Evolutionary conservation across 2,797 vertebrate species (phyloP).

Genomic region (Adrianichthys oophorus): DNA sequence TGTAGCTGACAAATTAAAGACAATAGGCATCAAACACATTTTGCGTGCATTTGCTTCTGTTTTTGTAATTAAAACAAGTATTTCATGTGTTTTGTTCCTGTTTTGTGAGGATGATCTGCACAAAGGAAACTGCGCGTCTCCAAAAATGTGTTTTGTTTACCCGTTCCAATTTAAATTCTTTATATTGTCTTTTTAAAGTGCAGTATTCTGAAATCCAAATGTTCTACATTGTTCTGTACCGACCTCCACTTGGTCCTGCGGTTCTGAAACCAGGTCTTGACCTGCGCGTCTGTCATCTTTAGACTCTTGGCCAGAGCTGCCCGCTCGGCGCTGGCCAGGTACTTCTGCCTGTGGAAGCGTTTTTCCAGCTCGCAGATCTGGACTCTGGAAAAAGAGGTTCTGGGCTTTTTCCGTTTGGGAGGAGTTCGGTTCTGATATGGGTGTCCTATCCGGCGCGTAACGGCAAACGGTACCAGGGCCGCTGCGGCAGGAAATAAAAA

Average conservation of each 20-base stretch:
- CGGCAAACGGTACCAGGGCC: slow-evolving; percentile 94
- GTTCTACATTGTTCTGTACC: slow-evolving; percentile 4
- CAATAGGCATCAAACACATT: not conserved
- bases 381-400: slow-evolving; percentile 93
- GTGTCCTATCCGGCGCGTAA: slow-evolving; percentile 96
- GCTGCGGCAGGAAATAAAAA: slow-evolving; percentile 70
- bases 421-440: slow-evolving; percentile 98
- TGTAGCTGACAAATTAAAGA: not conserved
- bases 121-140: too few species aligned
- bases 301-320: slow-evolving; percentile 92
- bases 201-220: too few species aligned
- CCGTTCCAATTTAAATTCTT: too few species aligned
- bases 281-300: slow-evolving; percentile 99
- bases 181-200: too few species aligned
- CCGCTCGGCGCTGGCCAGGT: slow-evolving; percentile 92
- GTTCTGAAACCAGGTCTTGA: slow-evolving; percentile 99
- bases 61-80: too few species aligned
- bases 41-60: too few species aligned
- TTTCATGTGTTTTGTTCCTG: too few species aligned
- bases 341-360: slow-evolving; percentile 95
- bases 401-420: slow-evolving; percentile 96
- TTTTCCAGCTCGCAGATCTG: slow-evolving; percentile 99
- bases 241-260: slow-evolving; percentile 97
- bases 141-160: too few species aligned
- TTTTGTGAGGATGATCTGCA: too few species aligned